These are phyloP conservation scores for Lagenorhynchus albirostris DNA, from an alignment of 2,113 vertebrate genomes.

Conservation along the genomic window DNA sequence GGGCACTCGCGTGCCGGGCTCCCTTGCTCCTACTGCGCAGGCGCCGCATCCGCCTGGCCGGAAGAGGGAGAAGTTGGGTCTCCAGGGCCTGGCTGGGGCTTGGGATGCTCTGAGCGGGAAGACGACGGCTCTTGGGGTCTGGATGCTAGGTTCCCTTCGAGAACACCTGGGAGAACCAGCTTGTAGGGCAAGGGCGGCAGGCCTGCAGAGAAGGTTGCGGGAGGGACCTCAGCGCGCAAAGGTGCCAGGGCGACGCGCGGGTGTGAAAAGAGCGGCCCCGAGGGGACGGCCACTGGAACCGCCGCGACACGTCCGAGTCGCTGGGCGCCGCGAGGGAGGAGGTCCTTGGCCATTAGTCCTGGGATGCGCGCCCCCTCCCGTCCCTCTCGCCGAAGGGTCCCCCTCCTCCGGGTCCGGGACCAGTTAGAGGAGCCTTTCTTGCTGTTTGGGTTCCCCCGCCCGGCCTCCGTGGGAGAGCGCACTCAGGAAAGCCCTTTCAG, in stretches of 20 bases:
- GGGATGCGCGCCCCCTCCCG: constrained; percentile 67
- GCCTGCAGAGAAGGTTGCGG: neutral
- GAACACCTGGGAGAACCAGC: neutral
- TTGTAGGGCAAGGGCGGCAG: too few relatives aligned
- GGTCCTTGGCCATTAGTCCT: constrained; percentile 29
- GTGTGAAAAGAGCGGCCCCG: neutral
- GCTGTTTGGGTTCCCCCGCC: constrained; percentile 73
- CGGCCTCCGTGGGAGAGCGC: constrained; percentile 58
- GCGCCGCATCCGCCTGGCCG: neutral
- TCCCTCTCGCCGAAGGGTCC: constrained; percentile 68
- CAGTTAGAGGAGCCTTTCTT: constrained; percentile 74
- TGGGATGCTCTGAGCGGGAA: neutral
- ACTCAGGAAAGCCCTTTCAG: constrained; percentile 78
- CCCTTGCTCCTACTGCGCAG: neutral
- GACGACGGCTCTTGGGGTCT: neutral
- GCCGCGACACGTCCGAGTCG: fast-evolving
- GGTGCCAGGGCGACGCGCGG: fast-evolving
- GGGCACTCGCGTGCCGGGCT: fast-evolving
- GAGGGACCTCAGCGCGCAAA: neutral
- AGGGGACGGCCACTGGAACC: neutral
- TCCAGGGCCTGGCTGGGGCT: neutral
- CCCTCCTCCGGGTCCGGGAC: constrained; percentile 75
- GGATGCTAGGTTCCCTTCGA: neutral
- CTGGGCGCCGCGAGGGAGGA: neutral
- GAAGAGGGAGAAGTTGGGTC: constrained; percentile 53